phyloP scores from a whole-genome alignment of 2,888 invertebrate genomes.

The Buathra laborator region DNA sequence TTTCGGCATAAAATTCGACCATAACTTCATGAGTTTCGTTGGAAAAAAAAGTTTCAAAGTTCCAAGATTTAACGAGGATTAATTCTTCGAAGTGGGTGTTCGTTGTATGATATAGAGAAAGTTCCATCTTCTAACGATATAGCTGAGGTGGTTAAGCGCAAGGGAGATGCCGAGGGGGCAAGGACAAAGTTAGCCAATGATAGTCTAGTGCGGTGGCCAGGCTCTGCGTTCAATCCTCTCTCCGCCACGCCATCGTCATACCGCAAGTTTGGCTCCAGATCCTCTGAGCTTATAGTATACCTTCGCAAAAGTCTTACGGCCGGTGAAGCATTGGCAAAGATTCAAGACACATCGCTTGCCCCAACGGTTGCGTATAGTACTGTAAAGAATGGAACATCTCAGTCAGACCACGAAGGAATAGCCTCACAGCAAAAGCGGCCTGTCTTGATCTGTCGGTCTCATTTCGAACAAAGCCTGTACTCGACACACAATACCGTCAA shows the following conservation, averaged over 20 bases:
- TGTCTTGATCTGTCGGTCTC: constrained; percentile 32
- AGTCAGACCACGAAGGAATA: constrained; percentile 30
- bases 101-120: constrained; percentile 3
- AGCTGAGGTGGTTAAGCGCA: constrained; percentile 12
- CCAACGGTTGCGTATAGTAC: constrained; percentile 1
- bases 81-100: not conserved
- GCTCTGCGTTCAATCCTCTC: constrained; percentile 49
- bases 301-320: constrained; percentile 35
- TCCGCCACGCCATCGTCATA: constrained; percentile 38
- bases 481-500: constrained; percentile 57
- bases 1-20: not conserved
- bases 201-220: constrained; percentile 49
- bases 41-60: not conserved
- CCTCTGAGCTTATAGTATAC: constrained; percentile 22
- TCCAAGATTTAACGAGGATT: constrained; percentile 10
- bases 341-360: constrained; percentile 48
- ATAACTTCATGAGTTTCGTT: not conserved
- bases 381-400: constrained; percentile 36
- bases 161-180: constrained; percentile 18
- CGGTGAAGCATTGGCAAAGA: constrained; percentile 59
- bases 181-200: constrained; percentile 53
- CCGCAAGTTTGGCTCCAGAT: constrained; percentile 57
- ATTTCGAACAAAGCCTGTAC: constrained; percentile 43
- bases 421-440: constrained; percentile 5
- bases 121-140: constrained; percentile 39